phyloP scores from a whole-genome alignment of 2,888 invertebrate species.

The Cheilosia grossa region DNA sequence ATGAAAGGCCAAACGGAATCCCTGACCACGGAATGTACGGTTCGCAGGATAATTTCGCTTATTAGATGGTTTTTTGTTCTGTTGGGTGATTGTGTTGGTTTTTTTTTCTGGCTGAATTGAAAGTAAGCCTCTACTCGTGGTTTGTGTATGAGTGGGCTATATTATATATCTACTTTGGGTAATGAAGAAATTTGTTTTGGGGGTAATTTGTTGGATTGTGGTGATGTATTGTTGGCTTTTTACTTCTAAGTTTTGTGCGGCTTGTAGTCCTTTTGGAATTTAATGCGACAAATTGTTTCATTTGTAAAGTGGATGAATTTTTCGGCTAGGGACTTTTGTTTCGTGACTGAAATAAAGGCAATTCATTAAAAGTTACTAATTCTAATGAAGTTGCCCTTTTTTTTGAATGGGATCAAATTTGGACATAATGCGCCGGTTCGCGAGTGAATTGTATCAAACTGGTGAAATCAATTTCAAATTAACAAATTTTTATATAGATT shows the following conservation, averaged over 20 bases:
- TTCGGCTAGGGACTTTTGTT: not conserved
- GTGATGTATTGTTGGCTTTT: conserved; percentile 40
- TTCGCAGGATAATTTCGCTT: conserved; percentile 66
- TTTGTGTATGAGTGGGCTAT: not conserved
- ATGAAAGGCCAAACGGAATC: conserved; percentile 45
- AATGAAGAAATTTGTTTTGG: conserved; percentile 55
- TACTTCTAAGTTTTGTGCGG: conserved; percentile 23
- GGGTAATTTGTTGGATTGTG: conserved; percentile 43
- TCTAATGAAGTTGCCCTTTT: conserved; percentile 9
- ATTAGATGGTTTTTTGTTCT: conserved; percentile 56
- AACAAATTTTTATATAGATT: too few relatives aligned
- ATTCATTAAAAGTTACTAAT: conserved; percentile 36
- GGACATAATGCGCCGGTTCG: not conserved
- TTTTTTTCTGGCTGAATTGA: conserved; percentile 27
- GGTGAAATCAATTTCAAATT: too few relatives aligned
- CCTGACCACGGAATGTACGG: conserved; percentile 56
- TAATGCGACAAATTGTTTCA: conserved; percentile 48
- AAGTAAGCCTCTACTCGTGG: conserved; percentile 31
- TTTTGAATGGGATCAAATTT: not conserved
- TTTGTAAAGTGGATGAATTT: conserved; percentile 31
- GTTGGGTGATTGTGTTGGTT: not conserved
- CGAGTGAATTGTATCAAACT: too few relatives aligned
- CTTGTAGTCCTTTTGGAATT: conserved; percentile 7
- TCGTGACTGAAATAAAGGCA: conserved; percentile 22
- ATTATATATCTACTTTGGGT: conserved; percentile 43